Evolutionary conservation across 2,888 invertebrate species (phyloP).

Genomic region (Timema podura): DNA sequence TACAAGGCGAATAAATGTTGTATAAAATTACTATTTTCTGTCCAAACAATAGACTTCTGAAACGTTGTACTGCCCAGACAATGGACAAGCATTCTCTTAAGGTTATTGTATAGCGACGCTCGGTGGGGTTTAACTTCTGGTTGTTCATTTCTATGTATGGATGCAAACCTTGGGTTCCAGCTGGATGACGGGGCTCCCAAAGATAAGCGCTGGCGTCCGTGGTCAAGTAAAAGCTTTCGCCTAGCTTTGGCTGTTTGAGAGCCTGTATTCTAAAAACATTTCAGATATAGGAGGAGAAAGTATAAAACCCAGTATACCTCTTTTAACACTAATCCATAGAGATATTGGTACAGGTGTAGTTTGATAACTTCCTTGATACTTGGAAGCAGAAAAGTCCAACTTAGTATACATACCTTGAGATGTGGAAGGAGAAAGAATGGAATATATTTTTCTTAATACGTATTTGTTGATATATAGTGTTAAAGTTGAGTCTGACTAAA

Average conservation of each 20-base stretch:
- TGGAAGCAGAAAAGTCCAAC: too few relatives aligned
- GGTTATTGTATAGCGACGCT: neutral
- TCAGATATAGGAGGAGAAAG: too few relatives aligned
- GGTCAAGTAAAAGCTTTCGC: constrained; percentile 23
- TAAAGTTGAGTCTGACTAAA: too few relatives aligned
- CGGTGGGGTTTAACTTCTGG: neutral
- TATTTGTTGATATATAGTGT: too few relatives aligned
- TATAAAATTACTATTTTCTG: neutral
- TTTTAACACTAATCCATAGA: too few relatives aligned
- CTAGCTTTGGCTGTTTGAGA: constrained; percentile 32
- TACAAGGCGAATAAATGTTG: neutral
- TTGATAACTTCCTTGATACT: too few relatives aligned
- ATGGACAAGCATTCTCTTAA: neutral
- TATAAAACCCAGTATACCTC: too few relatives aligned
- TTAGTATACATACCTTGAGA: too few relatives aligned
- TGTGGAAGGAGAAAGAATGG: too few relatives aligned
- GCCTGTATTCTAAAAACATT: constrained; percentile 7
- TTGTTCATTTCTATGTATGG: neutral
- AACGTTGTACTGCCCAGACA: neutral
- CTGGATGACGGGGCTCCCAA: constrained; percentile 27
- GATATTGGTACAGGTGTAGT: too few relatives aligned
- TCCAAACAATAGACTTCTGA: neutral
- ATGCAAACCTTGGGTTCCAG: neutral
- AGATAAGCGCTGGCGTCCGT: constrained; percentile 31
- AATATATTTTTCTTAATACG: too few relatives aligned